Base-by-base conservation (phyloP, 53 echinoderm and acorn worm genomes). In the Mesocentrotus franciscanus region DNA sequence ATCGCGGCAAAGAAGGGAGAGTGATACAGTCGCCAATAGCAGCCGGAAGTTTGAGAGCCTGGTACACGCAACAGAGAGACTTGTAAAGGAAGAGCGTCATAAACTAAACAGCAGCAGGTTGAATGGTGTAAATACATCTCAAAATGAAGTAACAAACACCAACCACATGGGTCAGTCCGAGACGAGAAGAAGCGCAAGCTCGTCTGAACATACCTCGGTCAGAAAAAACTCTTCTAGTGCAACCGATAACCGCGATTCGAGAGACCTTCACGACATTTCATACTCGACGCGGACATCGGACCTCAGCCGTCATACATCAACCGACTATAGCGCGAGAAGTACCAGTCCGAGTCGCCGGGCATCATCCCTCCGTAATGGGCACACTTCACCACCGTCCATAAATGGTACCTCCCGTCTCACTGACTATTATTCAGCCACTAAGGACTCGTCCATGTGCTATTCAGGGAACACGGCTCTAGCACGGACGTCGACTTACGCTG, bases 51-150 rank as follows among this genome's bases (percentile, higher is more conserved):
- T 98, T 61, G 98, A 98, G 64, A 96, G 95, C 60, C 90, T 98
- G 61, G 97, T 98, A 29, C 96, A 97, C 68, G 98, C 97, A 61
- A 98, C 98, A 85, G 97, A 98, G 93, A 96, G 96, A 85, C 96
- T 98, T 11, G 97, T 97, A 55, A 98, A 96, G 79, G 98, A 96
- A 74, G 98, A 98, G 61, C 97, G 96, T 70, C 95, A 96, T 95
- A 98, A 97, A 95, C 95, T 94, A 39, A 94, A 94, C 95, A 83
- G 33, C 61, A 94, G 94, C 35, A 32, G 95, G 8, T 55, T 94
- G 87, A 95, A 95, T 49, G 93, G 96, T 85, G 93, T 85, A 29
- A 92, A 83, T 26, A 92, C 92, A 29, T 92, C 96, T 30, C 95
- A 89, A 33, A 93, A 39, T 49, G 95, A 94, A 0, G 70, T 87